Conservation (phyloP, 2,888 invertebrate species). For the Cosmorhoe ocellata region DNA sequence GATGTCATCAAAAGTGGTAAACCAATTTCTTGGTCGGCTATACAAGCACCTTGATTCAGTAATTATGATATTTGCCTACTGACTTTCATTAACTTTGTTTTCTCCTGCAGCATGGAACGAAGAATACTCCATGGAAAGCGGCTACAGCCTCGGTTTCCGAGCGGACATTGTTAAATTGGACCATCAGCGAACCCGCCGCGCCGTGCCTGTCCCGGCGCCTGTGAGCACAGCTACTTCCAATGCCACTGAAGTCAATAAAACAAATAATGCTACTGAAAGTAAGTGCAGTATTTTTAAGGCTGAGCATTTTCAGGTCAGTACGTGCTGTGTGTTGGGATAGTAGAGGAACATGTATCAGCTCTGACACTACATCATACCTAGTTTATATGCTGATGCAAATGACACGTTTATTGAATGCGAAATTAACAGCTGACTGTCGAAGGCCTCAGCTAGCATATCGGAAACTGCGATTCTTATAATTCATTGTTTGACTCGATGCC, state of each 20-base stretch:
- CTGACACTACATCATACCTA: too few species aligned
- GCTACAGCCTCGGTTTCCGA: constrained; percentile 24
- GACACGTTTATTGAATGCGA: neutral
- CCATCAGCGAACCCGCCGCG: constrained; percentile 32
- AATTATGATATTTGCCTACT: too few species aligned
- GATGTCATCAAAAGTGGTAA: too few species aligned
- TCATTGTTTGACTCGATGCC: too few species aligned
- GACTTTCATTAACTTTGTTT: too few species aligned
- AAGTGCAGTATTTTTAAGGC: constrained; percentile 23
- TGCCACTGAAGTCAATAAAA: neutral
- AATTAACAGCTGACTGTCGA: neutral
- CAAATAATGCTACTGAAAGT: constrained; percentile 36
- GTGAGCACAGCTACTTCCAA: neutral
- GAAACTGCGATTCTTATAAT: neutral
- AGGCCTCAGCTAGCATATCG: neutral
- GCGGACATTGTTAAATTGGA: constrained; percentile 38
- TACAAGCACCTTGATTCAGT: too few species aligned
- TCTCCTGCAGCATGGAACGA: constrained; percentile 38
- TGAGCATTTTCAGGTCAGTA: too few species aligned
- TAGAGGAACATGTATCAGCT: too few species aligned
- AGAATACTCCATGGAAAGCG: constrained; percentile 39
- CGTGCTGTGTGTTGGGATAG: too few species aligned
- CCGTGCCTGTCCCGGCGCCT: constrained; percentile 3
- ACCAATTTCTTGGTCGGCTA: too few species aligned
- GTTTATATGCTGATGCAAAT: neutral